phyloP scores from a whole-genome alignment of 2,797 vertebrate species.

The Pantherophis vulpinus region DNA sequence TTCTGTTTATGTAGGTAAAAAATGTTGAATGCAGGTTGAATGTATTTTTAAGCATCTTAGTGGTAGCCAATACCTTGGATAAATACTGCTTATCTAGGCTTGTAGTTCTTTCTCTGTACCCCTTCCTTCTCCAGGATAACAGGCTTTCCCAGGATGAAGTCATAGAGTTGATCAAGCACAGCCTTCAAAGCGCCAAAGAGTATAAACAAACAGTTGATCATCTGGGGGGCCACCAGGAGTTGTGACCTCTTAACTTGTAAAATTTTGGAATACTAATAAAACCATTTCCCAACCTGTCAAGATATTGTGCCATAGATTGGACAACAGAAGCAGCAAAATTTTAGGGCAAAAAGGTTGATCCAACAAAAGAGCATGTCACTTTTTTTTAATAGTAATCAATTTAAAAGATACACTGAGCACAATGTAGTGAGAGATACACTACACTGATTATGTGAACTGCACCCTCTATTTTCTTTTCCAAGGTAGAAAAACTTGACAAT shows the following conservation, averaged over 20 bases:
- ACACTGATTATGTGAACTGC: neutral
- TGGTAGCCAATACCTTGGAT: neutral
- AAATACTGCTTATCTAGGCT: neutral
- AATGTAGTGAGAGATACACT: too few species aligned
- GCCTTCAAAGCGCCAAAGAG: constrained; percentile 9
- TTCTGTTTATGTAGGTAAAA: neutral
- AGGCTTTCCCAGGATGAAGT: constrained; percentile 15
- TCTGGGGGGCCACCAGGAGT: neutral
- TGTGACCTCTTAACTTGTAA: constrained; percentile 14
- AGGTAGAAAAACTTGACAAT: neutral
- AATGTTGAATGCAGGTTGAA: neutral
- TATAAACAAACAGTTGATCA: neutral
- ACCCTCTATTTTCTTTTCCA: neutral
- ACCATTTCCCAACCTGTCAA: neutral
- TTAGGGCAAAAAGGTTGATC: too few species aligned
- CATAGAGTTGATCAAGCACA: neutral
- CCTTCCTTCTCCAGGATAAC: constrained; percentile 14
- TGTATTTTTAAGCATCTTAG: neutral
- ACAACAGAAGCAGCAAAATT: neutral
- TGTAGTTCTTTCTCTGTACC: neutral
- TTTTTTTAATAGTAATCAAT: neutral
- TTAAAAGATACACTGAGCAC: neutral
- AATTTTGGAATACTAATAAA: constrained; percentile 26
- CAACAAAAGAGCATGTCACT: neutral
- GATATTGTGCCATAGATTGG: neutral